Evolutionary conservation across 1,140 invertebrate species (phyloP).

Genomic region (Trachelipus rathkii): DNA sequence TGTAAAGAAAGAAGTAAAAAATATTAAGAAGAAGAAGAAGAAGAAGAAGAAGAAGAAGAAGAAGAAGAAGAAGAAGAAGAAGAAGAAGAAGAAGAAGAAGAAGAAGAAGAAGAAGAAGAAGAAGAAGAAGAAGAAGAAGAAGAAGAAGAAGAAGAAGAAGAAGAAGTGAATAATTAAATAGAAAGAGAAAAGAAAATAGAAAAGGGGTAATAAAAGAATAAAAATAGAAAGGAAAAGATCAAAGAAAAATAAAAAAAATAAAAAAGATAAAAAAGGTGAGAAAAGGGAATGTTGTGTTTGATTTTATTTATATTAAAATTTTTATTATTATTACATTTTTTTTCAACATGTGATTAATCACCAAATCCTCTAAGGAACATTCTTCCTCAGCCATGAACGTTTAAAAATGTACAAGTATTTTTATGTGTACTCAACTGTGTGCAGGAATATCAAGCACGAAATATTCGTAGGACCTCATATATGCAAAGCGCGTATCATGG

Average conservation of each 20-base stretch:
- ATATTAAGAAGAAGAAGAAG: neutral
- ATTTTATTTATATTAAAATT: neutral
- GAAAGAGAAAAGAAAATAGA: neutral
- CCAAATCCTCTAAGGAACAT: no score
- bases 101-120: neutral
- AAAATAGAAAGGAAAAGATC: neutral
- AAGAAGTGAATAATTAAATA: no score
- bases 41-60: neutral
- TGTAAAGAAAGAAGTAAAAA: neutral
- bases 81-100: neutral
- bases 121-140: neutral
- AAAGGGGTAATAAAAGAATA: no score
- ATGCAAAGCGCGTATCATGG: no score
- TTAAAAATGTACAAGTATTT: no score
- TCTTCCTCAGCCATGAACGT: no score
- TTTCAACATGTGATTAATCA: no score
- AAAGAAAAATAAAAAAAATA: neutral
- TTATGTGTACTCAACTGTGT: no score
- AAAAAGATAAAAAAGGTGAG: neutral
- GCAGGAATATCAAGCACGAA: no score
- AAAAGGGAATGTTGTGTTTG: neutral
- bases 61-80: neutral
- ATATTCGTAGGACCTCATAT: no score
- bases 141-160: neutral
- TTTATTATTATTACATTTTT: no score